Percentiles rank a stretch among this genome's conserved stretches.
These are phyloP conservation scores for Geococcyx californianus DNA, from an alignment of 2,113 vertebrate species.

Conservation along the genomic window DNA sequence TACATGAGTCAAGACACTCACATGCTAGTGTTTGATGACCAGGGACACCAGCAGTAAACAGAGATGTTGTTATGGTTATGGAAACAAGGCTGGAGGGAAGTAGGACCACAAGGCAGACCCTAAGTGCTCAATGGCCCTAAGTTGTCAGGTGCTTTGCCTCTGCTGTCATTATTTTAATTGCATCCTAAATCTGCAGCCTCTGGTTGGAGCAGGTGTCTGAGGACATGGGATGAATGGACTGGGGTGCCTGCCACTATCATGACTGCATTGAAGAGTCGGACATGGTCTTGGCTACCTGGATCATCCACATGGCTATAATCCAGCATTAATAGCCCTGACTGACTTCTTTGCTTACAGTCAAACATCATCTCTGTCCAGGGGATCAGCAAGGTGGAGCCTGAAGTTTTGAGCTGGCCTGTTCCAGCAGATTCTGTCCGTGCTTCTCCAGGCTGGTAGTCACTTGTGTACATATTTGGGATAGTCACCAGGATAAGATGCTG, in stretches of 20 bases:
- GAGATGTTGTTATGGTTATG: neutral
- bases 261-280: neutral
- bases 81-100: neutral
- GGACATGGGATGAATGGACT: neutral
- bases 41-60: neutral
- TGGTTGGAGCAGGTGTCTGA: neutral
- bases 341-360: neutral
- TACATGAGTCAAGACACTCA: neutral
- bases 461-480: neutral
- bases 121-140: neutral
- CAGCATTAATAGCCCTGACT: neutral
- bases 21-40: neutral
- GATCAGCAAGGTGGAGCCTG: neutral
- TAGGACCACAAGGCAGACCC: neutral
- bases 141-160: neutral
- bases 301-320: neutral
- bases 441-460: neutral
- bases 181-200: neutral
- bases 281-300: neutral
- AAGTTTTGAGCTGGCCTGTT: neutral
- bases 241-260: neutral
- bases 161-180: constrained; percentile 5
- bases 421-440: neutral
- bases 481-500: neutral
- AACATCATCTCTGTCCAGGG: neutral